phyloP scores from a whole-genome alignment of 2,113 vertebrate species.

The Tachysurus vachellii region DNA sequence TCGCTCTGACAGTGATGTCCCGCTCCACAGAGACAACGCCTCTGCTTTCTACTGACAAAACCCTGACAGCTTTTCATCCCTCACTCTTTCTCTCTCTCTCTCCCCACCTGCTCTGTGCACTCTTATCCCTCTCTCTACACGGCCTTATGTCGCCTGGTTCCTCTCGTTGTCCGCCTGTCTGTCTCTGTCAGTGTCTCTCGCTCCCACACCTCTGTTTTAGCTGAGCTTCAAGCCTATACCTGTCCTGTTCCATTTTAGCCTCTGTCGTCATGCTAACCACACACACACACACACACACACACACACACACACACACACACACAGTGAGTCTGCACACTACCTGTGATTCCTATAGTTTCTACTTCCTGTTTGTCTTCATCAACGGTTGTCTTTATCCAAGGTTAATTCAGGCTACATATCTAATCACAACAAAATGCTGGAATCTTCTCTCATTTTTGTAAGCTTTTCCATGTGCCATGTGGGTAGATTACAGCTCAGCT shows the following conservation, averaged over 20 bases:
- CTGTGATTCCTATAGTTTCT: not conserved
- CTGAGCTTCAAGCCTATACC: conserved; percentile 23
- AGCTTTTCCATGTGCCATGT: conserved; percentile 14
- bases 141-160: conserved; percentile 1
- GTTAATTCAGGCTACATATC: not conserved
- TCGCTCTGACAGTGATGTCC: conserved; percentile 55
- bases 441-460: not conserved
- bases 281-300: conserved; percentile 33
- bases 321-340: conserved; percentile 3
- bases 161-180: conserved; percentile 14
- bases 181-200: conserved; percentile 6
- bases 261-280: conserved; percentile 1
- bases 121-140: not conserved
- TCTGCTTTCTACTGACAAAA: conserved; percentile 44
- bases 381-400: not conserved
- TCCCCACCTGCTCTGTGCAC: conserved; percentile 19
- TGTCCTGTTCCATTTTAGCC: conserved; percentile 29
- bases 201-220: conserved; percentile 50
- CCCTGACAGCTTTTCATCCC: conserved; percentile 39
- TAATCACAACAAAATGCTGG: conserved; percentile 6
- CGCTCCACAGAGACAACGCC: conserved; percentile 45
- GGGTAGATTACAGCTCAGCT: not conserved
- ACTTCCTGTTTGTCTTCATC: not conserved
- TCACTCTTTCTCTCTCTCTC: conserved; percentile 9
- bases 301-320: conserved; percentile 27